Evolutionary conservation across 23 tunicate species (phyloP).

Genomic region (Diplosoma virens): DNA sequence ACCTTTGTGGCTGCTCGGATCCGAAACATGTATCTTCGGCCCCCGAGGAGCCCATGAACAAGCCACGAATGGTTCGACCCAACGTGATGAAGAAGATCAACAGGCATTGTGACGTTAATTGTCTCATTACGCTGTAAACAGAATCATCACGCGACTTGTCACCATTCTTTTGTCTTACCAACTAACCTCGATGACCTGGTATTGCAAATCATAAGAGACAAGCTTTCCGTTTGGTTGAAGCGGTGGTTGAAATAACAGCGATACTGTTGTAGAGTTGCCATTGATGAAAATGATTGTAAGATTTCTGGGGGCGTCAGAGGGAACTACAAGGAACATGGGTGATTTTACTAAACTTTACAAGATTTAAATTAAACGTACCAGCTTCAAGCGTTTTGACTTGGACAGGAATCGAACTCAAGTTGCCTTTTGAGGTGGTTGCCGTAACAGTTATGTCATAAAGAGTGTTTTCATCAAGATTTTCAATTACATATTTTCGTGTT

Average conservation of each 20-base stretch:
- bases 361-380: slow-evolving; percentile 2
- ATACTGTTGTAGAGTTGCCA: slow-evolving; percentile 53
- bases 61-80: slow-evolving; percentile 13
- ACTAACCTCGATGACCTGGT: background rate
- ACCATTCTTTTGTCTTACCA: too few species aligned
- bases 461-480: slow-evolving; percentile 35
- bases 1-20: slow-evolving; percentile 58
- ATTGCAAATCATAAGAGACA: slow-evolving; percentile 30
- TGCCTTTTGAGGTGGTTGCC: slow-evolving; percentile 42
- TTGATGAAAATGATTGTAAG: background rate
- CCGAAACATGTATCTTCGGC: slow-evolving; percentile 38
- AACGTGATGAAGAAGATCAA: background rate
- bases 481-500: slow-evolving; percentile 23
- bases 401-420: slow-evolving; percentile 2
- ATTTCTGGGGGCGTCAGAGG: slow-evolving; percentile 42
- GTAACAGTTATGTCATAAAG: slow-evolving; percentile 38
- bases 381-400: slow-evolving; percentile 46
- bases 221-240: slow-evolving; percentile 55
- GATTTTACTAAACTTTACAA: background rate
- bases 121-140: too few species aligned
- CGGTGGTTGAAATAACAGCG: slow-evolving; percentile 43
- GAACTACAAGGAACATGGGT: slow-evolving; percentile 17
- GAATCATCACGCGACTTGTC: too few species aligned
- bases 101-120: too few species aligned
- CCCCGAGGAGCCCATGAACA: slow-evolving; percentile 49